A percentile compares a stretch with the other conserved stretches of the same genome.
phyloP scores from a whole-genome alignment of 1,140 invertebrate species.

The Spodoptera litura region DNA sequence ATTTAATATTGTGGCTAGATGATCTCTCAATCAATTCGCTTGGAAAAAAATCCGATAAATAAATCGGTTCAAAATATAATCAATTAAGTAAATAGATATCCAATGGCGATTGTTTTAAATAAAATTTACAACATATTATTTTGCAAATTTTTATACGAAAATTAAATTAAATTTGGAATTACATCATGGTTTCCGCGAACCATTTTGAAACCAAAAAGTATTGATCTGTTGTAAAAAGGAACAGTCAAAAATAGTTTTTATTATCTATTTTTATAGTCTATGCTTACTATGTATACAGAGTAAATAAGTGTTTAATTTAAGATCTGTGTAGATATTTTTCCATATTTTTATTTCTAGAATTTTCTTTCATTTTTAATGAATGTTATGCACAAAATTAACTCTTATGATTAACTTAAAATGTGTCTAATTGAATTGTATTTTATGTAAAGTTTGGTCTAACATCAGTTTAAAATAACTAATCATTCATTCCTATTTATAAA shows the following conservation, averaged over 20 bases:
- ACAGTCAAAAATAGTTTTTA: conserved; percentile 29
- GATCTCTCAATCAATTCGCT: no score
- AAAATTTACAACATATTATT: background rate
- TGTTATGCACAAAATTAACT: conserved; percentile 29
- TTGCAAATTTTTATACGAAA: background rate
- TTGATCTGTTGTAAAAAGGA: conserved; percentile 33
- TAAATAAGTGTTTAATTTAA: conserved; percentile 23
- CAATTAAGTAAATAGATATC: no score
- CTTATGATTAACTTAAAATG: background rate
- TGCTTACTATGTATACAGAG: conserved; percentile 19
- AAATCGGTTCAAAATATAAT: no score
- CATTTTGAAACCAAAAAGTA: conserved; percentile 28
- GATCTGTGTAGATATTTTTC: conserved; percentile 44
- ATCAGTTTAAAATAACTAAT: background rate
- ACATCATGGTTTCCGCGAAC: conserved; percentile 6
- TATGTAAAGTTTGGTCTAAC: conserved; percentile 14
- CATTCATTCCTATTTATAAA: background rate
- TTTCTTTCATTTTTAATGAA: background rate
- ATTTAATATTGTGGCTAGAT: no score
- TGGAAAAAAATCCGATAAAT: no score
- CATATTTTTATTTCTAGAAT: conserved; percentile 26
- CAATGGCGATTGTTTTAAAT: background rate
- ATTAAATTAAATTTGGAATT: conserved; percentile 10
- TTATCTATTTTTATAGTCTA: conserved; percentile 24
- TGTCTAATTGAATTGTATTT: conserved; percentile 14